Percentiles rank a stretch among this genome's conserved stretches.
Conservation (phyloP, 2,888 invertebrate species). For the Gortyna flavago region DNA sequence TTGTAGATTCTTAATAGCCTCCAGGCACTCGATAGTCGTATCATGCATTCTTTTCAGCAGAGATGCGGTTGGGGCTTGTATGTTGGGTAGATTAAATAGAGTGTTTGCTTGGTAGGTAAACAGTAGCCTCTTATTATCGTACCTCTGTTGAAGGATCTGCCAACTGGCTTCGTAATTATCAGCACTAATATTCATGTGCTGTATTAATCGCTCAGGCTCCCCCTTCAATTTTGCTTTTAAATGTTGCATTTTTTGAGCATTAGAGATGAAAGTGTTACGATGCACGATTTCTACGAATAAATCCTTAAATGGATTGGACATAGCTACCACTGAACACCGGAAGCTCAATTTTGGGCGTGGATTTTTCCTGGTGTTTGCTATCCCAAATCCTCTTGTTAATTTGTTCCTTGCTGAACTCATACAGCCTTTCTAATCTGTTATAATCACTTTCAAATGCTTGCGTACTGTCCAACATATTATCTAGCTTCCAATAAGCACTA, state of each 20-base stretch:
- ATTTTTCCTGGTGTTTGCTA: background rate
- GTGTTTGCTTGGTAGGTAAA: conserved; percentile 5
- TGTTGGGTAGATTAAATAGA: background rate
- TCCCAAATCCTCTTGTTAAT: conserved; percentile 1
- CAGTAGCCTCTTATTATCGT: conserved; percentile 1
- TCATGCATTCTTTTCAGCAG: background rate
- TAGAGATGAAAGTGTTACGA: background rate
- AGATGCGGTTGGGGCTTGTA: background rate
- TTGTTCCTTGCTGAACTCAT: background rate
- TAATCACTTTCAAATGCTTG: conserved; percentile 3
- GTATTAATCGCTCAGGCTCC: too few species aligned
- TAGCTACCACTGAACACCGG: conserved; percentile 5
- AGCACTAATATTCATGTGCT: background rate
- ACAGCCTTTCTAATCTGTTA: conserved; percentile 4
- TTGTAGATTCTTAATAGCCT: conserved; percentile 1
- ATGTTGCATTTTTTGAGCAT: conserved; percentile 2
- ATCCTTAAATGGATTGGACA: conserved; percentile 1
- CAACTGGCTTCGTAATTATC: conserved; percentile 1
- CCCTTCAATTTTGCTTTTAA: background rate
- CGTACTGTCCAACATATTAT: background rate
- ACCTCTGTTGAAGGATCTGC: conserved; percentile 2
- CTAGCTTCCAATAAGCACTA: background rate
- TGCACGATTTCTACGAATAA: background rate
- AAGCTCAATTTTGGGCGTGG: conserved; percentile 5
- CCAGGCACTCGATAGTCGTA: background rate